Base-by-base conservation (phyloP, 2,113 vertebrate species). In the Aviceda subcristata region DNA sequence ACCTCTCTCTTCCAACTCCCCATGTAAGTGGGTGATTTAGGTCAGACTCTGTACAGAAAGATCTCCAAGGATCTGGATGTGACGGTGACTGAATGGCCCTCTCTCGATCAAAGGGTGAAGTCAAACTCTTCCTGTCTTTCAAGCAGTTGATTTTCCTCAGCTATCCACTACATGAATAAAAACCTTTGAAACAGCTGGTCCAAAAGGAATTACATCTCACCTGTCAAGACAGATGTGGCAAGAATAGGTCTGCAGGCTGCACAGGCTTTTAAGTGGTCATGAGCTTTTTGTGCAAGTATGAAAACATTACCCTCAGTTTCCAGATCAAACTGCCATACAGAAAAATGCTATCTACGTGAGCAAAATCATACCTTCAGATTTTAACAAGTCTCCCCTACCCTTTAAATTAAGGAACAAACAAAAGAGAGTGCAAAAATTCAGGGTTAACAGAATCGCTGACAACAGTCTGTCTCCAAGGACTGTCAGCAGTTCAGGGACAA, bases 141-240 rank as follows among this genome's bases (percentile, higher is more conserved):
- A 81, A 93, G 64, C 60, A 94, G 88, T 6, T 75, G 36, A 90
- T 93, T 77, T 93, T 88, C 72, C 27, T 86, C 86, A 75, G 50
- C 51, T 88, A 74, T 39, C 45, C 63, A 73, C 57, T 63, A 66
- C 27, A 67, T 64, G 75, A 94, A 86, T 87, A 88, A 88, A 86
- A 92, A 12, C 29, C 78, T 95, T 95, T 93, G 78, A 93, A 93
- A 93, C 50, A 86, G 66, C 30, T 86, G 46, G 59, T 80, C 78
- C 79, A 77, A 96, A 93, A 90, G 50, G 59, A 88, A 90, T 45
- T 50, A 86, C 46, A 59, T 69, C 72, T 94, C 59, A 71, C 55
- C 78, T 85, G 63, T 89, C 92, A 96, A 73, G 20, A 86, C 23
- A 74, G 32, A 86, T 10, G 21, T 46, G 62, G 80, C 38, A 92